Percentiles rank a stretch among this genome's conserved stretches.
These are phyloP conservation scores for Thereva nobilitata DNA, from an alignment of 2,888 invertebrate species.

Conservation along the genomic window DNA sequence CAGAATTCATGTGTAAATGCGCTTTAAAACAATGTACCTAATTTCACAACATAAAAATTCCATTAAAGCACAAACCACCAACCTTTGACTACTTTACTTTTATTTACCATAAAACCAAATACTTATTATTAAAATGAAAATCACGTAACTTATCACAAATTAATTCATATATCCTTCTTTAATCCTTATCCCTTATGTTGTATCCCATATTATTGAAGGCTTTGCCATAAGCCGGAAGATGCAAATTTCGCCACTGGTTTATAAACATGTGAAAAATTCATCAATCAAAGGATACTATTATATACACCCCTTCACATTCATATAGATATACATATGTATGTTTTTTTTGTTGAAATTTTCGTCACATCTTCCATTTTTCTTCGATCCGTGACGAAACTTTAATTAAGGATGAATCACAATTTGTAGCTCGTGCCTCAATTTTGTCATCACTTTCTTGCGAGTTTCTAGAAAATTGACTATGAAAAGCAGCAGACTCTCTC, in stretches of 20 bases:
- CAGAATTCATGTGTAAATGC: too few relatives aligned
- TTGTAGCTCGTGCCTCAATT: constrained; percentile 35
- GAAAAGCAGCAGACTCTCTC: constrained; percentile 21
- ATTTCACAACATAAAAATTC: too few relatives aligned
- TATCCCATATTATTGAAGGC: too few relatives aligned
- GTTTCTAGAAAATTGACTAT: constrained; percentile 31
- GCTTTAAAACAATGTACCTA: too few relatives aligned
- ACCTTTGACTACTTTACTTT: too few relatives aligned
- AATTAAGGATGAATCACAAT: constrained; percentile 35
- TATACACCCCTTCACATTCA: too few relatives aligned
- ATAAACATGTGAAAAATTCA: constrained; percentile 28
- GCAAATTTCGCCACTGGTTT: constrained; percentile 31
- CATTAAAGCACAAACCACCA: too few relatives aligned
- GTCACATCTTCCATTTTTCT: constrained; percentile 18
- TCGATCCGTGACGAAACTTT: constrained; percentile 37
- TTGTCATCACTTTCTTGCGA: constrained; percentile 34
- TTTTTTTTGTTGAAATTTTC: neutral
- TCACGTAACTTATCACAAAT: too few relatives aligned
- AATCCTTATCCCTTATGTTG: too few relatives aligned
- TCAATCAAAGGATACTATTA: constrained; percentile 28
- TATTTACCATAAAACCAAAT: too few relatives aligned
- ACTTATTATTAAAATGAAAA: too few relatives aligned
- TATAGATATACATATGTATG: neutral
- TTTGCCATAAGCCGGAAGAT: constrained; percentile 5
- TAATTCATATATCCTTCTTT: too few relatives aligned